Evolutionary conservation across 2,888 invertebrate species (phyloP), one percentile per base, ranked within the genome.

Genomic region (Drosophila macrothrix): DNA sequence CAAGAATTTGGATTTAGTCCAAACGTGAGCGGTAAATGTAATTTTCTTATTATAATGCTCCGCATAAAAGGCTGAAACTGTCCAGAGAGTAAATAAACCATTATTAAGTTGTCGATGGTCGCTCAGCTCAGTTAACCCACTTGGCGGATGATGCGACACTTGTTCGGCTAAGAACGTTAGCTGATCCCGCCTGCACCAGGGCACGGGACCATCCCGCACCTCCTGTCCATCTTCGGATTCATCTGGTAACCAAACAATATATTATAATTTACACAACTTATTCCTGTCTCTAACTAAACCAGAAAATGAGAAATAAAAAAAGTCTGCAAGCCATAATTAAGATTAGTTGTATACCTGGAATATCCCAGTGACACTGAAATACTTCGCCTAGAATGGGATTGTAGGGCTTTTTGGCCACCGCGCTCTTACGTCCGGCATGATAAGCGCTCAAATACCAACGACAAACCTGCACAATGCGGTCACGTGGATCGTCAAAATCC

Each of bases 1-100:
- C 29, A 99, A 95, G 94, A 99, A 99, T 94, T 99, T 99, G 90
- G 99, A 99, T 94, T 99, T 99, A 9, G 99, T 99, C 97, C 99
- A 99, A 61, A 99, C 98, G 94, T 98, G 98, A 10, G 99, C 99
- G 91, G 98, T 96, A 93, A 99, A 97, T 77, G 96, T 96, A 67
- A 99, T 98, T 86, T 96, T 95, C 92, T 98, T 98, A 91, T 96
- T 96, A 82, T 95, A 96, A 94, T 99, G 98, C 93, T 99, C 99
- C 28, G 99, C 99, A 94, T 99, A 99, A 94, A 99, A 99, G 33
- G 99, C 99, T 67, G 99, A 99, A 90, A 99, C 97, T 97, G 93
- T 93, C 4, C 94, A 39, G 5, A 37, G 12, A n/a, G 56, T 25
- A 55, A 25, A 10, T 3, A 37, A 54, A 61, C 0, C n/a, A 16